A percentile compares a stretch with the other conserved stretches of the same genome.
phyloP scores from a whole-genome alignment of 92 coral and sea anemone genomes.

The Epizoanthus illoricatus region DNA sequence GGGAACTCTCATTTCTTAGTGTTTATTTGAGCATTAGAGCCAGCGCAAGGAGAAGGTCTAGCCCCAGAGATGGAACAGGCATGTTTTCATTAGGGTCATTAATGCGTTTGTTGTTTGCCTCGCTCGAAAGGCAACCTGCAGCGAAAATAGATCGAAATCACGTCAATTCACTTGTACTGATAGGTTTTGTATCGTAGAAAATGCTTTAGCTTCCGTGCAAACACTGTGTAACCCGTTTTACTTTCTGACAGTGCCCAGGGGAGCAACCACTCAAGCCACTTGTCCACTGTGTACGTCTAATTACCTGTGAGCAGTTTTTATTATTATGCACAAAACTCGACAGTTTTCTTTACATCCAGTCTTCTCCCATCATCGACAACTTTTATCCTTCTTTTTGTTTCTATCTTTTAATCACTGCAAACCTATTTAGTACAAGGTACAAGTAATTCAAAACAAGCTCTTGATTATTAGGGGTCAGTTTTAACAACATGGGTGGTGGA shows the following conservation, averaged over 20 bases:
- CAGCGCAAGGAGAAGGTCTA: conserved; percentile 15
- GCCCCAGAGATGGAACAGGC: conserved; percentile 38
- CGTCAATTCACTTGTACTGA: conserved; percentile 10
- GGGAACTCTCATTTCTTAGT: conserved; percentile 15
- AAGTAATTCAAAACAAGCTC: conserved; percentile 71
- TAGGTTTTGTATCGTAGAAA: neutral
- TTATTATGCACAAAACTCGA: neutral
- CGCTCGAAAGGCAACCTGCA: conserved; percentile 31
- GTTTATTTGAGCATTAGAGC: conserved; percentile 35
- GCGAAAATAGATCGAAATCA: conserved; percentile 37
- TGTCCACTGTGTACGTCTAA: neutral
- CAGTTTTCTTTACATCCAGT: conserved; percentile 56
- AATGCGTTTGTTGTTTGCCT: conserved; percentile 31
- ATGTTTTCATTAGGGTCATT: conserved; percentile 22
- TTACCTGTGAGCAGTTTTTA: neutral
- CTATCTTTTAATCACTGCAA: conserved; percentile 61
- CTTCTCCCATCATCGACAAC: conserved; percentile 55
- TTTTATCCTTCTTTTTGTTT: conserved; percentile 71
- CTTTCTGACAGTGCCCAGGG: conserved; percentile 8
- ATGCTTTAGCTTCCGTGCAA: conserved; percentile 32
- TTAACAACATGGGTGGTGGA: conserved; percentile 34
- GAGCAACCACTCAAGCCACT: conserved; percentile 26
- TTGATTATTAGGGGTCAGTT: conserved; percentile 73
- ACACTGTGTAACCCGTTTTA: conserved; percentile 16
- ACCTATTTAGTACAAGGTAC: conserved; percentile 65